These are phyloP conservation scores for Unio delphinus DNA, from an alignment of 2,888 invertebrate genomes.

Conservation along the genomic window DNA sequence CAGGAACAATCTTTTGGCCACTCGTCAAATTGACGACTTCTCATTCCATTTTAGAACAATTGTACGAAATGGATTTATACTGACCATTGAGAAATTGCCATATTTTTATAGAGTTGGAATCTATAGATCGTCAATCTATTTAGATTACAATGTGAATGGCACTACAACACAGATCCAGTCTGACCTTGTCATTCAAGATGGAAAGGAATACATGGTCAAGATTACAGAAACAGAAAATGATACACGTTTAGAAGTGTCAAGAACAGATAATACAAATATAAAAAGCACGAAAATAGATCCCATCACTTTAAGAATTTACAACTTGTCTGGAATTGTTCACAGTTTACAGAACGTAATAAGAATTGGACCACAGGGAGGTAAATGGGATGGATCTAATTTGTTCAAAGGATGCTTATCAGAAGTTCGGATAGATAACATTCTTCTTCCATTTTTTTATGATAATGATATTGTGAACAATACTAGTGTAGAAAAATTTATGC, in stretches of 20 bases:
- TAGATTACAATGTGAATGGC: constrained; percentile 41
- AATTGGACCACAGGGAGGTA: constrained; percentile 7
- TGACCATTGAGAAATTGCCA: constrained; percentile 75
- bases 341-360: constrained; percentile 3
- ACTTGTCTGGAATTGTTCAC: constrained; percentile 14
- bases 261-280: constrained; percentile 17
- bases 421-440: constrained; percentile 85
- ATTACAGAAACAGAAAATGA: constrained; percentile 16
- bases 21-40: constrained; percentile 74
- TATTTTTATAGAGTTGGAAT: constrained; percentile 46
- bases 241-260: constrained; percentile 10
- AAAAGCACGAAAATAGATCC: constrained; percentile 11
- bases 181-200: constrained; percentile 35
- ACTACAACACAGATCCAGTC: constrained; percentile 11
- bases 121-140: constrained; percentile 35
- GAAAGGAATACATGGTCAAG: constrained; percentile 40
- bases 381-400: constrained; percentile 10
- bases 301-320: neutral
- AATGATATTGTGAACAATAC: constrained; percentile 44
- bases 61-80: constrained; percentile 81
- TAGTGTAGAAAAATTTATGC: constrained; percentile 40
- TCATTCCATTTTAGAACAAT: constrained; percentile 70
- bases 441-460: constrained; percentile 88
- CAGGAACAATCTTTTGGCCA: constrained; percentile 73
- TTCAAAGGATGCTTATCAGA: constrained; percentile 90